Conservation (phyloP, 2,888 invertebrate genomes). For the Noctua comes region DNA sequence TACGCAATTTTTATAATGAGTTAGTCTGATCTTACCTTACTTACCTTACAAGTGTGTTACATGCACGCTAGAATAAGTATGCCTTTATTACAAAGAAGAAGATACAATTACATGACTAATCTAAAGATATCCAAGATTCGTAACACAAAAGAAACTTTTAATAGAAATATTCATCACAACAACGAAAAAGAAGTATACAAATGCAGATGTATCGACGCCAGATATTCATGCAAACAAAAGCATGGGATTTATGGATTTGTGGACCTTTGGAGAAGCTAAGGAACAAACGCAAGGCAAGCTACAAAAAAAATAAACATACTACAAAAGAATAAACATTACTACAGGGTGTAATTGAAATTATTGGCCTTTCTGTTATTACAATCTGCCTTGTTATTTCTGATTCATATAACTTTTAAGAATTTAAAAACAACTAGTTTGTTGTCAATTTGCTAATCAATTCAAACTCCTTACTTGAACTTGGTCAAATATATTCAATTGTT, state of each 20-base stretch:
- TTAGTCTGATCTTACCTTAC: no score
- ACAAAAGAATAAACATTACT: neutral
- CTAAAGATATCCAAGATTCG: neutral
- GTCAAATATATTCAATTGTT: neutral
- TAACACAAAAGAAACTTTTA: neutral
- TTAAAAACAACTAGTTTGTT: neutral
- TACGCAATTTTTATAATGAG: neutral
- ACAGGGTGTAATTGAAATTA: neutral
- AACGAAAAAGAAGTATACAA: no score
- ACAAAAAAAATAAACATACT: neutral
- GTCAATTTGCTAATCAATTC: neutral
- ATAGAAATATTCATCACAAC: neutral
- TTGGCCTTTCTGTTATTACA: neutral
- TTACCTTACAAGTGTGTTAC: neutral
- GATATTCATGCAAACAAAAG: neutral
- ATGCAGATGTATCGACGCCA: neutral
- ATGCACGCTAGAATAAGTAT: neutral
- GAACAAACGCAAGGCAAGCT: neutral
- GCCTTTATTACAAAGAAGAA: neutral
- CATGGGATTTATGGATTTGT: no score
- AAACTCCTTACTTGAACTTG: neutral
- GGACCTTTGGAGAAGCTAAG: neutral
- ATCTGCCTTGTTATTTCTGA: neutral
- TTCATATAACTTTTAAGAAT: no score
- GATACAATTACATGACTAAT: neutral